Base-by-base conservation (phyloP, 2,113 vertebrate species). In the Leucopternis melanops region DNA sequence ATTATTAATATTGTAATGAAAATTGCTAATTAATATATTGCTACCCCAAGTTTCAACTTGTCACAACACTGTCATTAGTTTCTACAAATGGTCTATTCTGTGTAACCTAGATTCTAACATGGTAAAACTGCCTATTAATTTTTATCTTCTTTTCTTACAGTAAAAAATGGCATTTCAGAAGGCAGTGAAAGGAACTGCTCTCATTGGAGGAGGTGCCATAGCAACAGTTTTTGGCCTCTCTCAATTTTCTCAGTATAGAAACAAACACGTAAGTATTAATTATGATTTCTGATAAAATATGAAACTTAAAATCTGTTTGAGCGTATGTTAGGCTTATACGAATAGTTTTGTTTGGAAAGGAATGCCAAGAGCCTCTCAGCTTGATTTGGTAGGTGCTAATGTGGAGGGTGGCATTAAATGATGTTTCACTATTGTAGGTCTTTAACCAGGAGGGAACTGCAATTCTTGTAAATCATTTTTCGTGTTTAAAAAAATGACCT, bases 141-240 rank as follows among this genome's bases (percentile, higher is more conserved):
- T 96, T 62, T 88, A 88, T 91, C 92, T 94, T 15, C 94, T 96
- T 82, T 44, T 74, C 58, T 81, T 88, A 74, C 75, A 95, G 92
- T 98, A 96, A 97, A 94, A 97, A 95, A 99, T 99, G 99, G 99
- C 99, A 81, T 99, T 99, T 98, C 99, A 96, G 93, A 99, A 98
- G 97, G 98, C 98, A 87, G 96, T 98, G 93, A 99, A 98, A 96
- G 98, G 98, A 92, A 98, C 98, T 34, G 69, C 97, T 92, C 87
- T 99, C 73, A 88, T 99, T 80, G 99, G 99, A 91, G 98, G 99
- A 52, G 99, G 99, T 87, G 98, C 98, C 38, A 97, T 99, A 65
- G 99, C 98, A 71, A 96, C 99, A 5, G 96, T 98, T 45, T 98
- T 99, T 59, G 99, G 99, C 96, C 97, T 99, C 73, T 99, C 99